Evolutionary conservation across 2,797 vertebrate genomes (phyloP).

Genomic region (Siniperca undulata): DNA sequence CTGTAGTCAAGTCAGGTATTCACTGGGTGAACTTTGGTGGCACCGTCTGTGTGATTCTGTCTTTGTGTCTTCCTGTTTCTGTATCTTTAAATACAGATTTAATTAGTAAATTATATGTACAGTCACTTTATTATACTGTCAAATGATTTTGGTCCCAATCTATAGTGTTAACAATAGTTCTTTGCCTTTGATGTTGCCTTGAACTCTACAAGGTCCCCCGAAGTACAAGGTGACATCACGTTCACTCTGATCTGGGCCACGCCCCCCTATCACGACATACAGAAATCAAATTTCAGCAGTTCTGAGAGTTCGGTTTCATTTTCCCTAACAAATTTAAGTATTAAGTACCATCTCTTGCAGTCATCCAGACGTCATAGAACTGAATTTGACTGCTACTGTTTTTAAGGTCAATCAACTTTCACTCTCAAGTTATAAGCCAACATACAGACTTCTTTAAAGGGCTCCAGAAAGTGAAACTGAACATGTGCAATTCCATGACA

Average conservation of each 20-base stretch:
- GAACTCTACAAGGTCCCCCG: too few species aligned
- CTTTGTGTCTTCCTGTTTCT: neutral
- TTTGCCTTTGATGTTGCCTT: neutral
- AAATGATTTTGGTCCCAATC: neutral
- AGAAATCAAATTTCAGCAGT: too few species aligned
- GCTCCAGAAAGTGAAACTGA: too few species aligned
- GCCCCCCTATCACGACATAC: too few species aligned
- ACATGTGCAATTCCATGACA: too few species aligned
- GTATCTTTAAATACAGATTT: neutral
- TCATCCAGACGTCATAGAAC: neutral
- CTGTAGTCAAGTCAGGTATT: conserved; percentile 94
- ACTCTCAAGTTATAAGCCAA: neutral
- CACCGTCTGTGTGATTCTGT: conserved; percentile 27
- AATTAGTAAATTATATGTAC: neutral
- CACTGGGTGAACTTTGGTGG: conserved; percentile 66
- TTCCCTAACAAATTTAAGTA: neutral
- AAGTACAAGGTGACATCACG: too few species aligned
- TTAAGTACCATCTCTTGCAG: neutral
- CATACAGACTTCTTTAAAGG: too few species aligned
- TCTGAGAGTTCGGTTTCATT: neutral
- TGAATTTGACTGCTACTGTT: neutral
- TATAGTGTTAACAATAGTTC: neutral
- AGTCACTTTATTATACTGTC: neutral
- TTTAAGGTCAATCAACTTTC: neutral
- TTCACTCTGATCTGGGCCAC: too few species aligned